Percentiles rank a stretch among this genome's conserved stretches.
phyloP scores from a whole-genome alignment of 2,113 vertebrate genomes.

The mouse (Mus musculus) region GRCm39 chr12:85999501-86000000 shows the following conservation, averaged over 20 bases:
- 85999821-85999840: not conserved
- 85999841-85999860: not conserved
- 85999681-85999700: not conserved
- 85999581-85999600: not conserved
- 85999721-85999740: not conserved
- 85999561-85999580: not conserved
- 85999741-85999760: not conserved
- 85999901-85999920: not conserved
- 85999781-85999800: not conserved
- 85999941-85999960: not conserved
- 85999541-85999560: not conserved
- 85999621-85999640: slow-evolving; percentile 15
- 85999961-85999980: not conserved
- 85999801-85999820: not conserved
- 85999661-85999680: not conserved
- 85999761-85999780: not conserved
- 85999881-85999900: not conserved
- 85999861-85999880: not conserved
- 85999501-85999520: not conserved
- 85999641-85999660: not conserved
- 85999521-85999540: not conserved
- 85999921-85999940: not conserved
- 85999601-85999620: slow-evolving; percentile 17
- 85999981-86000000: not conserved
- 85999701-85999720: not conserved